Evolutionary conservation across 2,888 invertebrate genomes (phyloP).

Genomic region (Aspidiotus destructor): DNA sequence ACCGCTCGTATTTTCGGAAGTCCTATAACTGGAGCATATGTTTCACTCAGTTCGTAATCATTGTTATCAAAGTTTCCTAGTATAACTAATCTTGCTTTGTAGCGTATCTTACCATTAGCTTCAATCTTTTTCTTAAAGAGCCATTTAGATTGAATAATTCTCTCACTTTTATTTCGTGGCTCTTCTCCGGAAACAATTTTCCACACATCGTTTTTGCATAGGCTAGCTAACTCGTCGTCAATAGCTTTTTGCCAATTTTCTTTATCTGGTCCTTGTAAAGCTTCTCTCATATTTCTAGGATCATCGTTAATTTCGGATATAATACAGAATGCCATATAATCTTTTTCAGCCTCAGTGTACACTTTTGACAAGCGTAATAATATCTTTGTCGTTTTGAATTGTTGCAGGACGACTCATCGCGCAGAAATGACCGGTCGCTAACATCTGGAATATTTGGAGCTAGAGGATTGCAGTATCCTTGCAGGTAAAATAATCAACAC

Average conservation of each 20-base stretch:
- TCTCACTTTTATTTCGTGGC: neutral
- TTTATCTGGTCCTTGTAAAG: neutral
- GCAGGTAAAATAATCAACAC: no score
- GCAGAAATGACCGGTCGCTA: no score
- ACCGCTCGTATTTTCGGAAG: slow-evolving; percentile 12
- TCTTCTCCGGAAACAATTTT: neutral
- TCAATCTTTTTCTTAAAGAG: slow-evolving; percentile 22
- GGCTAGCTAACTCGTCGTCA: neutral
- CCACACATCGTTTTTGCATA: neutral
- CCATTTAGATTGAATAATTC: slow-evolving; percentile 22
- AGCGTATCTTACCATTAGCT: slow-evolving; percentile 1
- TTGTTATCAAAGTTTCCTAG: slow-evolving; percentile 12
- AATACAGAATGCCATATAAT: neutral
- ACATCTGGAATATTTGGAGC: no score
- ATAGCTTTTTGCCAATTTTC: neutral
- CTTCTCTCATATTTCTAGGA: neutral
- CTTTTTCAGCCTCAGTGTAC: neutral
- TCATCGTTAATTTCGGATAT: neutral
- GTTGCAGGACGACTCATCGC: no score
- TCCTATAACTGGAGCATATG: slow-evolving; percentile 27
- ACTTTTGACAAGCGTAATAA: no score
- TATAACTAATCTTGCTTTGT: slow-evolving; percentile 25
- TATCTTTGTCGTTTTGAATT: no score
- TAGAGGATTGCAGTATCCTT: no score
- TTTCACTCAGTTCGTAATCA: slow-evolving; percentile 13